phyloP scores from a whole-genome alignment of 2,888 invertebrate species.

The Kryphioiulus occultus region DNA sequence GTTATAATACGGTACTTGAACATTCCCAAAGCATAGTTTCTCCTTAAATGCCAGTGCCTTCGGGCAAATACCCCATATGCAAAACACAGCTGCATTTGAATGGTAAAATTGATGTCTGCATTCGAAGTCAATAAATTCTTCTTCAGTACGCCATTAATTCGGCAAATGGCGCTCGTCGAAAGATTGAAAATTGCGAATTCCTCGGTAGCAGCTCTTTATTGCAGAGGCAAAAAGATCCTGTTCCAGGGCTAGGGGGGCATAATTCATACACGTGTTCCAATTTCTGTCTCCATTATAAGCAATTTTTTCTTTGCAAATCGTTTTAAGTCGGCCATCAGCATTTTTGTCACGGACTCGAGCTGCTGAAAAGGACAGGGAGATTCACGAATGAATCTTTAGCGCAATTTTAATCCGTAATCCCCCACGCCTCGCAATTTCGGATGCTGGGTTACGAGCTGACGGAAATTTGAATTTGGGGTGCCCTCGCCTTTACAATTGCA shows the following conservation, averaged over 20 bases:
- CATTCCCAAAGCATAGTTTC: too few relatives aligned
- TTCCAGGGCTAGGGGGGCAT: background rate
- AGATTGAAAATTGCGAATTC: constrained; percentile 19
- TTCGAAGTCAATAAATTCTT: background rate
- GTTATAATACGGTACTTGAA: too few relatives aligned
- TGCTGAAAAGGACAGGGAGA: background rate
- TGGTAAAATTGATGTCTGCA: background rate
- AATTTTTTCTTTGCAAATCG: background rate
- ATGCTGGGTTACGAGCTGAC: background rate
- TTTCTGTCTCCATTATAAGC: constrained; percentile 27
- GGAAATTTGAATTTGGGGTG: constrained; percentile 4
- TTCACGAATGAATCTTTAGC: background rate
- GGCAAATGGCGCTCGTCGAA: background rate
- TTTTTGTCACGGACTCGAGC: background rate
- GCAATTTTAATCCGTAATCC: background rate
- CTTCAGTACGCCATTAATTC: constrained; percentile 18
- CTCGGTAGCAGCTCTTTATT: background rate
- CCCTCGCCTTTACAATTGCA: background rate
- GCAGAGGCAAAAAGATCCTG: too few relatives aligned
- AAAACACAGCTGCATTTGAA: background rate
- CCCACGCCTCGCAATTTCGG: background rate
- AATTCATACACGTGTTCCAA: constrained; percentile 31
- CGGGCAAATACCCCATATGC: background rate
- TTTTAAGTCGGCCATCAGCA: constrained; percentile 16
- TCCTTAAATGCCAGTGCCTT: background rate